Conservation (phyloP, 2,113 vertebrate species). For the Dicaeum eximium region DNA sequence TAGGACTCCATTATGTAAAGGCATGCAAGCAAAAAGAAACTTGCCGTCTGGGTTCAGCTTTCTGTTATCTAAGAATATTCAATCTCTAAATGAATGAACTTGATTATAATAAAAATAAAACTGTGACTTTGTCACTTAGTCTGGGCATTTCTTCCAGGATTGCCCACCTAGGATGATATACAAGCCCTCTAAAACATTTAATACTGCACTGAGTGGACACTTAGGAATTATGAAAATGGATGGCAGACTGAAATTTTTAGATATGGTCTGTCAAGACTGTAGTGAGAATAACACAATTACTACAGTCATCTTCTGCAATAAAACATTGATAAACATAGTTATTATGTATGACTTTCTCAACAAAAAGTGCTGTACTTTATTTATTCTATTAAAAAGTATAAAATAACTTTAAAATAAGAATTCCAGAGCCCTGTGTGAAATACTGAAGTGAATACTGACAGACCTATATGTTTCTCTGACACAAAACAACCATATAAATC, state of each 20-base stretch:
- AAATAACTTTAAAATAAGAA: conserved; percentile 67
- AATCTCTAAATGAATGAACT: background rate
- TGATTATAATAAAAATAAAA: conserved; percentile 1
- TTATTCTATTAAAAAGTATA: conserved; percentile 62
- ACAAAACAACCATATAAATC: conserved; percentile 77
- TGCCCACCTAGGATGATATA: background rate
- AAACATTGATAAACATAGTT: conserved; percentile 48
- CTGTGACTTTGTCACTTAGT: background rate
- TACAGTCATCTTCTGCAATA: conserved; percentile 31
- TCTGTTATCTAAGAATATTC: background rate
- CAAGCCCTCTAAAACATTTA: background rate
- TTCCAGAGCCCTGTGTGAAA: conserved; percentile 17
- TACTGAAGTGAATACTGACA: conserved; percentile 57
- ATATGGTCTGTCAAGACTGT: background rate
- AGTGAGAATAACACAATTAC: conserved; percentile 43
- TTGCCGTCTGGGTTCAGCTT: background rate
- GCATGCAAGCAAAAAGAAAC: background rate
- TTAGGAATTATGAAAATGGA: conserved; percentile 33
- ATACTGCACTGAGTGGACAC: background rate
- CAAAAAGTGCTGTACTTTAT: conserved; percentile 38
- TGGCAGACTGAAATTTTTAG: background rate
- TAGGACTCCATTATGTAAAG: background rate
- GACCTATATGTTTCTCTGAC: conserved; percentile 70
- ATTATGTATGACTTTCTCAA: conserved; percentile 25
- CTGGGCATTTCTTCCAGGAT: background rate